phyloP scores from a whole-genome alignment of 1,140 invertebrate genomes.

The Portunus trituberculatus region DNA sequence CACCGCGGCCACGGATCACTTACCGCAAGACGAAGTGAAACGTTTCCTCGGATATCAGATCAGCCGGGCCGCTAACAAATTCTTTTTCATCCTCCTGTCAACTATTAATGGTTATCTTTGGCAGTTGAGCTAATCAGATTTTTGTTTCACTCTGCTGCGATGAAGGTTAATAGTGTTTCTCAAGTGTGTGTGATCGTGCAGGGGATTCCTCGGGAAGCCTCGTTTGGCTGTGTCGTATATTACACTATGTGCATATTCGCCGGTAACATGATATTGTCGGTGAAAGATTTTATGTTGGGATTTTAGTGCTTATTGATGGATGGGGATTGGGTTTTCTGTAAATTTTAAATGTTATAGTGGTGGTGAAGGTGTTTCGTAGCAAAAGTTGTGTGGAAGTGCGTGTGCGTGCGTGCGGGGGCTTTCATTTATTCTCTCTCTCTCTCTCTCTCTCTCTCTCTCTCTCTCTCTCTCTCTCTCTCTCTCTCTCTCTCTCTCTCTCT shows the following conservation, averaged over 20 bases:
- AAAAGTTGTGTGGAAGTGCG: too few relatives aligned
- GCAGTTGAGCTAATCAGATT: neutral
- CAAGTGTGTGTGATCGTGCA: neutral
- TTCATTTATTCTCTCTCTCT: too few relatives aligned
- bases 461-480: too few relatives aligned
- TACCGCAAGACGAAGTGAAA: conserved; percentile 27
- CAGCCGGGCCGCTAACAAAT: neutral
- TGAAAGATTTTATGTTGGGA: neutral
- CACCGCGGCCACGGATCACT: conserved; percentile 45
- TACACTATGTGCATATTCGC: neutral
- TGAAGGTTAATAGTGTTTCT: neutral
- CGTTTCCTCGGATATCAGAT: conserved; percentile 31
- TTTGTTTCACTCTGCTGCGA: neutral
- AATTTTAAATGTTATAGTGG: neutral
- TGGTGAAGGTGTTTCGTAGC: too few relatives aligned
- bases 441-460: too few relatives aligned
- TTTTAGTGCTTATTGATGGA: neutral
- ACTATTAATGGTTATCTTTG: neutral
- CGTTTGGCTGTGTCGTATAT: neutral
- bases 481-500: too few relatives aligned
- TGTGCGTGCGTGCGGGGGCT: too few relatives aligned
- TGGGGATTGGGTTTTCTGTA: neutral
- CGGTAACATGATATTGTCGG: neutral
- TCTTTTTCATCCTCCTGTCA: conserved; percentile 20
- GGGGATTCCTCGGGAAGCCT: neutral